phyloP scores from a whole-genome alignment of 2,797 vertebrate genomes.

The Artibeus jamaicensis region DNA sequence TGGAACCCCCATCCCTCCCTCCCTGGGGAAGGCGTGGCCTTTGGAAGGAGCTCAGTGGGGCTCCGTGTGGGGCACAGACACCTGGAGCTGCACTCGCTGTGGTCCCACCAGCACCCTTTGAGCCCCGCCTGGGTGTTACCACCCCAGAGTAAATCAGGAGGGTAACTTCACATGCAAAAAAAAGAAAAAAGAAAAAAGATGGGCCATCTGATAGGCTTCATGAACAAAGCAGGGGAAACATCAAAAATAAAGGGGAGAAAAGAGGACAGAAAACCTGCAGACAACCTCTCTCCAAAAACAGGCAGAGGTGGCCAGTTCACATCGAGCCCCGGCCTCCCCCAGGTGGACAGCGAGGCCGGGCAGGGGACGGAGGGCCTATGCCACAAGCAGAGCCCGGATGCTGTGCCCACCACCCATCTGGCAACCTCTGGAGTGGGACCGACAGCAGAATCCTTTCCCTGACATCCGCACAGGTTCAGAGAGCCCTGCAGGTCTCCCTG shows the following conservation, averaged over 20 bases:
- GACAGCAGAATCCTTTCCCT: slow-evolving; percentile 59
- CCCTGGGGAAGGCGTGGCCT: accelerated
- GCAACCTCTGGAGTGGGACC: slow-evolving; percentile 36
- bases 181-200: no score
- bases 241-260: not conserved
- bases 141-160: not conserved
- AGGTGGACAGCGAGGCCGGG: accelerated
- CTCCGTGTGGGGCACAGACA: accelerated
- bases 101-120: not conserved
- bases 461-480: not conserved
- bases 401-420: slow-evolving; percentile 52
- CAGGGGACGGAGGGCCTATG: no score
- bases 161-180: not conserved
- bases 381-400: slow-evolving; percentile 58
- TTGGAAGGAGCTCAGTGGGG: not conserved
- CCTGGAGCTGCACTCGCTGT: accelerated
- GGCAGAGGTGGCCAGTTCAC: accelerated
- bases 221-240: not conserved
- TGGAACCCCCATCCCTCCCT: not conserved
- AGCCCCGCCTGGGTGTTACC: accelerated
- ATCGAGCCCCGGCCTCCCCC: not conserved
- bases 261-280: not conserved
- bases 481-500: not conserved
- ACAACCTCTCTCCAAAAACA: accelerated
- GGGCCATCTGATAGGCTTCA: not conserved